Percentiles rank a stretch among this genome's conserved stretches.
Evolutionary conservation across 2,113 vertebrate genomes (phyloP).

Genomic region (Cyphomyrus discorhynchus): DNA sequence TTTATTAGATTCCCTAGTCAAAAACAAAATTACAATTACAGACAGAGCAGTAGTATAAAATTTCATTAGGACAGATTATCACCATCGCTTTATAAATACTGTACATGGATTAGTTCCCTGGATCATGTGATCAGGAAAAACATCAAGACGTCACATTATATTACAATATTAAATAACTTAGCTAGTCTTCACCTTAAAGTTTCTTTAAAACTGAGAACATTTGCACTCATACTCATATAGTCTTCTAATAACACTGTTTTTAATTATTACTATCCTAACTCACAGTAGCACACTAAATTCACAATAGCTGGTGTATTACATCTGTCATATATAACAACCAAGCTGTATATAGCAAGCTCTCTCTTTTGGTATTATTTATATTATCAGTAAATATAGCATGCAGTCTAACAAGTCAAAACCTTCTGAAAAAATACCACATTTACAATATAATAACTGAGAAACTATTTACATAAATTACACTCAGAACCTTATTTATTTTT

Average conservation of each 20-base stretch:
- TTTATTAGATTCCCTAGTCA: background rate
- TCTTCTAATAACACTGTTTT: background rate
- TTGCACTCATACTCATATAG: background rate
- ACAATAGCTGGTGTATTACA: background rate
- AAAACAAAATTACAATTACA: background rate
- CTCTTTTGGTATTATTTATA: background rate
- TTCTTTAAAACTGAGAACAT: background rate
- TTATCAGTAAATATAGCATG: background rate
- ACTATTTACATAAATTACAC: background rate
- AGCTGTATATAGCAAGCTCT: background rate
- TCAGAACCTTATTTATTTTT: background rate
- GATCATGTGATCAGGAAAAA: background rate
- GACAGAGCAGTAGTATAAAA: background rate
- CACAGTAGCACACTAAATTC: background rate
- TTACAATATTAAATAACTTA: background rate
- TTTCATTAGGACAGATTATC: background rate
- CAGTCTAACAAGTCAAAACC: background rate
- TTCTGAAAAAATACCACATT: background rate
- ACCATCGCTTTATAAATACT: background rate
- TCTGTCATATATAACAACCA: background rate
- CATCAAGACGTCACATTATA: background rate
- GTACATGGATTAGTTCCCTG: background rate
- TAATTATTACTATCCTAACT: background rate
- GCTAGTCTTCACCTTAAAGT: background rate
- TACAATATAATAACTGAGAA: background rate